Evolutionary conservation across 2,888 invertebrate species (phyloP), one percentile per base, ranked within the genome.

Genomic region (Salpingus planirostris): DNA sequence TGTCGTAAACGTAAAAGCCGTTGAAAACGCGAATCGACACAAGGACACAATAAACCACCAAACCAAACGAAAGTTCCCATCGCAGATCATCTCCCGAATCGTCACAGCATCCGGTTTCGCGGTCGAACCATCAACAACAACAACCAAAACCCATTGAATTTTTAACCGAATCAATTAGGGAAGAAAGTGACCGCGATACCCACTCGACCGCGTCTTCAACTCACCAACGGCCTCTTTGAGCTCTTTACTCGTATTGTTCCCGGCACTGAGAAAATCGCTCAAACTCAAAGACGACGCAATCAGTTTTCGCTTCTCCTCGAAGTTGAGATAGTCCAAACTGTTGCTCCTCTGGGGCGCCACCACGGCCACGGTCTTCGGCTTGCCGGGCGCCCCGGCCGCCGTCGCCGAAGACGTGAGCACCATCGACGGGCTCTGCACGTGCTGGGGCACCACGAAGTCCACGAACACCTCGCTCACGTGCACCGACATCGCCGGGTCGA

Each of bases 241-340:
- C 25, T 59, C 58, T 38, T 55, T 58, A 24, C 54, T 46, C 32
- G 56, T 50, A 25, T 53, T 49, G 31, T 47, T 55, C 25, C 57
- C 55, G 13, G 50, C 60, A 37, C 47, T 53, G 14, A 63, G 42
- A 49, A 89, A 88, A 67, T 89, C 89, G 47, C 87, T 86, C 40
- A 90, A 70, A 43, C 88, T 88, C 59, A 90, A 65, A 29, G 88
- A 87, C 43, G 88, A 88, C 27, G 89, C 89, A 47, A 90, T 90
- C 58, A 90, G 69, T 66, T 88, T 86, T 53, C 89, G 73, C 64
- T 88, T 88, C 71, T 90, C 89, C 67, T 89, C 88, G 64, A 90
- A 90, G 69, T 90, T 89, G 35, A 90, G 74, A 68, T 86, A 85
- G 71, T 88, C 88, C 70, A 88, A 73, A 59, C 86, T 86, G 65